Percentiles rank a stretch among this genome's conserved stretches.
phyloP scores from a whole-genome alignment of 2,888 invertebrate species.

The Acanthacorydalis orientalis region DNA sequence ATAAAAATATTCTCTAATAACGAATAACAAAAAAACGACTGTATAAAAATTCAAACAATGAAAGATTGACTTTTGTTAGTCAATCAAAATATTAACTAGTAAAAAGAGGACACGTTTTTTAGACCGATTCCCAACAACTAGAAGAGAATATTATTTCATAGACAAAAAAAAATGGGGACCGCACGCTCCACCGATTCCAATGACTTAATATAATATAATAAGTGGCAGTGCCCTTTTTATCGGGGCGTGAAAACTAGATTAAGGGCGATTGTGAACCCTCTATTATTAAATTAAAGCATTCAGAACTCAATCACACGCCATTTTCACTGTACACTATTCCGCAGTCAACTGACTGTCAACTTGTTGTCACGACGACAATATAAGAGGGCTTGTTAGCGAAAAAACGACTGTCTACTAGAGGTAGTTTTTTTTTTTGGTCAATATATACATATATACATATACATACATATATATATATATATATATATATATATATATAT shows the following conservation, averaged over 20 bases:
- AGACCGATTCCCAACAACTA: background rate
- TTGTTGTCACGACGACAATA: background rate
- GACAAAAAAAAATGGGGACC: background rate
- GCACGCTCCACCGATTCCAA: background rate
- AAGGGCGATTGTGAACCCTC: slow-evolving; percentile 7
- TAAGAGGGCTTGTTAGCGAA: background rate
- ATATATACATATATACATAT: background rate
- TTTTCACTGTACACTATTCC: background rate
- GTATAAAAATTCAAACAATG: too few relatives aligned
- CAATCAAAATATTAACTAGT: too few relatives aligned
- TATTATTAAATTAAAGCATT: slow-evolving; percentile 19
- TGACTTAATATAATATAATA: slow-evolving; percentile 4
- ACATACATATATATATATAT: background rate
- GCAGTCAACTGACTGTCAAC: background rate
- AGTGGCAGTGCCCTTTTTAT: background rate
- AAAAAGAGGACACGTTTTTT: too few relatives aligned
- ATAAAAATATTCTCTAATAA: too few relatives aligned
- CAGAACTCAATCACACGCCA: slow-evolving; percentile 16
- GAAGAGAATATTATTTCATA: background rate
- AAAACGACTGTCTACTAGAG: too few relatives aligned
- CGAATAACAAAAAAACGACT: too few relatives aligned
- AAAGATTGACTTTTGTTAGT: too few relatives aligned
- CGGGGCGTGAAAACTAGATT: slow-evolving; percentile 7
- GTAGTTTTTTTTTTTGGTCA: background rate
- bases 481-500: background rate